phyloP scores from a whole-genome alignment of 2,797 vertebrate genomes.

The Rhinoraja longicauda region DNA sequence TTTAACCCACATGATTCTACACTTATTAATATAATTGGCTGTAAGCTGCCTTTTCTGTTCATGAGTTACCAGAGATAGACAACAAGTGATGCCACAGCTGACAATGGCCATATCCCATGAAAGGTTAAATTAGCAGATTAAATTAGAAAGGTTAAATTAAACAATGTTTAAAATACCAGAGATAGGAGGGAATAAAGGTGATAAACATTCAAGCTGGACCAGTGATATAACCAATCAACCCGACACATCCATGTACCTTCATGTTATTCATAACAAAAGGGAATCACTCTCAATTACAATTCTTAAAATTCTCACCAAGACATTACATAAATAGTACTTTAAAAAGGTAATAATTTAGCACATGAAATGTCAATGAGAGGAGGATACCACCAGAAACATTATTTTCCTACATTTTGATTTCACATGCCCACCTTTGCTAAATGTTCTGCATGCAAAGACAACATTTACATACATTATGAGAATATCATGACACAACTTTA shows the following conservation, averaged over 20 bases:
- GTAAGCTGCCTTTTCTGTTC: no score
- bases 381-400: background rate
- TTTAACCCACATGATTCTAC: no score
- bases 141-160: no score
- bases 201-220: background rate
- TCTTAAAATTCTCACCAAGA: background rate
- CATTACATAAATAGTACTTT: background rate
- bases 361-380: background rate
- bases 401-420: background rate
- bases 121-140: no score
- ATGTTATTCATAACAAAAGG: background rate
- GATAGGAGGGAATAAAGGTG: background rate
- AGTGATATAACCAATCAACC: background rate
- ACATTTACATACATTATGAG: background rate
- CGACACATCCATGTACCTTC: background rate
- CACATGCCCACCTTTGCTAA: background rate
- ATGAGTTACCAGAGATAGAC: no score
- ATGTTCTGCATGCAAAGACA: background rate
- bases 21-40: no score
- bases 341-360: background rate
- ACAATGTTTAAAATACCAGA: background rate
- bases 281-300: background rate
- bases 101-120: no score
- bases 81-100: no score
- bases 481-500: background rate